phyloP scores from a whole-genome alignment of 1,140 invertebrate species.

The Leptinotarsa texana region DNA sequence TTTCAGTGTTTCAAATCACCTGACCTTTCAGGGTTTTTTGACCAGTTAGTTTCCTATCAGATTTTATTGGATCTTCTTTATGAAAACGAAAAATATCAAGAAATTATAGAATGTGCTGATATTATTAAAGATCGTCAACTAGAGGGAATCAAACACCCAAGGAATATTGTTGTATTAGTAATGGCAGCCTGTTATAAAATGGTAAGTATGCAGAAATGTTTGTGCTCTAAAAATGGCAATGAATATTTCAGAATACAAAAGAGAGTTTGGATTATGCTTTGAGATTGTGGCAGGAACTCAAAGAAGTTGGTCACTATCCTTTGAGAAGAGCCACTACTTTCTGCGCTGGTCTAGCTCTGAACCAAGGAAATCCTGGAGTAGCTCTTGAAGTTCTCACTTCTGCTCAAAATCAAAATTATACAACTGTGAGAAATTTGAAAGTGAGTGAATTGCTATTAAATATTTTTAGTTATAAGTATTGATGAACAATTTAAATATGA shows the following conservation, averaged over 20 bases:
- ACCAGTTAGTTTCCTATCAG: constrained; percentile 71
- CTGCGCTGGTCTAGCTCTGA: constrained; percentile 68
- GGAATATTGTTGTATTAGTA: constrained; percentile 67
- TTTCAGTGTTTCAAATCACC: constrained; percentile 69
- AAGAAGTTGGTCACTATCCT: constrained; percentile 59
- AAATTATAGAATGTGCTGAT: constrained; percentile 69
- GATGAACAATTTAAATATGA: neutral
- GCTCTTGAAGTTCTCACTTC: constrained; percentile 68
- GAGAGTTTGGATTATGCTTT: constrained; percentile 70
- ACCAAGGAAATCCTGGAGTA: constrained; percentile 67
- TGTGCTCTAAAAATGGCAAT: neutral
- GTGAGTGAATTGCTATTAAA: constrained; percentile 48
- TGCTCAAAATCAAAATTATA: constrained; percentile 62
- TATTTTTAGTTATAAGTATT: neutral
- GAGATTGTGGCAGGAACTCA: constrained; percentile 64
- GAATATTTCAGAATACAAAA: constrained; percentile 67
- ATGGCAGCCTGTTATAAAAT: constrained; percentile 76
- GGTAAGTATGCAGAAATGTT: constrained; percentile 58
- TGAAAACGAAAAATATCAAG: constrained; percentile 69
- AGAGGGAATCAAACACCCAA: constrained; percentile 66
- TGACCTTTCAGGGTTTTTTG: constrained; percentile 67
- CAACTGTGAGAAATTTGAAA: constrained; percentile 71
- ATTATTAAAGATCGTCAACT: constrained; percentile 62
- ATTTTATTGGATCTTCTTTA: constrained; percentile 75
- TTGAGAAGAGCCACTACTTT: constrained; percentile 66